Evolutionary conservation across 2,113 vertebrate species (phyloP), one percentile per base, ranked within the genome.

Genomic region (Clarias gariepinus): DNA sequence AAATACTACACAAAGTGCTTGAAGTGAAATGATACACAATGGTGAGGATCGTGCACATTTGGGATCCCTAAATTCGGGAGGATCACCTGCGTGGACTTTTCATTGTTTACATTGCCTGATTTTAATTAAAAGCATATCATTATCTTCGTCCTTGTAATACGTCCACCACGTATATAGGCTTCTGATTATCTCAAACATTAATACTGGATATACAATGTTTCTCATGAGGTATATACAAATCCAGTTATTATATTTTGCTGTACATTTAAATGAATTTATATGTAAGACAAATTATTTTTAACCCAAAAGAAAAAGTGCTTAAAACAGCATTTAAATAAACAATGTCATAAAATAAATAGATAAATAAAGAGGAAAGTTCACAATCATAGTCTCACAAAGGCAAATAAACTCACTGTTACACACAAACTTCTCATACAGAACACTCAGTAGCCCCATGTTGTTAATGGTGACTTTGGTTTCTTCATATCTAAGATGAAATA

Each of bases 341-440:
- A 47, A 47, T n/a, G 21, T 18, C 68, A 23, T 64, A 78, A 19
- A 77, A 83, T 57, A 83, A 83, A 83, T 55, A 71, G 21, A 87
- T 64, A 86, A 60, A 41, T 69, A 47, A 63, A 53, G 41, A 52
- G 57, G 58, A 77, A 83, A 28, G 41, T 86, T 57, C 79, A 82
- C 83, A 89, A 87, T 85, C 69, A 63, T 66, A 30, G 64, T 81
- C 80, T 87, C 63, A 83, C 86, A 76, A 87, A 88, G 86, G 81
- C 86, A 86, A 86, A 88, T 58, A 64, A 36, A 80, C 12, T 73
- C 36, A 23, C 57, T 78, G 85, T 73, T 85, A 80, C 58, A 89
- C 19, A 33, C 28, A 52, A 8, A 57, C 41, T 68, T 77, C 52
- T 76, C 68, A 53, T 66, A 15, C 41, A 15, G n/a, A 66, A n/a